phyloP scores from a whole-genome alignment of 2,797 vertebrate species.

The Darevskia nairensis region DNA sequence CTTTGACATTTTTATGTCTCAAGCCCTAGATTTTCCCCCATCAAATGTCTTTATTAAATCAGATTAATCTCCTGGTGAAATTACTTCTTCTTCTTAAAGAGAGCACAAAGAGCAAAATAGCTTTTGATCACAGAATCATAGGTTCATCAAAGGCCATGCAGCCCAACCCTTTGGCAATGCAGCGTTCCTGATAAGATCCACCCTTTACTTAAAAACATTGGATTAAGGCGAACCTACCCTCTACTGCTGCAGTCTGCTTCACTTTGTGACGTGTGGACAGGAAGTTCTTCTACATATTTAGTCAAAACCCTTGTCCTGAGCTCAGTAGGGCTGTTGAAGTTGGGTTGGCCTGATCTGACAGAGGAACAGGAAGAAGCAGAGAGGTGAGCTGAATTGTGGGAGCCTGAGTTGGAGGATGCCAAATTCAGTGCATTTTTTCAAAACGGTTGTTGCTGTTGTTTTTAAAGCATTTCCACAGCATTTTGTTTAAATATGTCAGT shows the following conservation, averaged over 20 bases:
- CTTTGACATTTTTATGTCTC: conserved; percentile 31
- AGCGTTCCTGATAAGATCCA: neutral
- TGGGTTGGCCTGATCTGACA: too few relatives aligned
- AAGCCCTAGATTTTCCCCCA: neutral
- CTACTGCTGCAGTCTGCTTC: neutral
- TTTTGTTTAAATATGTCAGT: too few relatives aligned
- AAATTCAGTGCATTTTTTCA: too few relatives aligned
- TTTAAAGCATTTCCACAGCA: too few relatives aligned
- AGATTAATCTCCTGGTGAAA: conserved; percentile 12
- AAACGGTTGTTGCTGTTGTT: too few relatives aligned
- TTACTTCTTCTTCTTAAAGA: conserved; percentile 21
- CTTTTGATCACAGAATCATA: neutral
- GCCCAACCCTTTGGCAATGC: neutral
- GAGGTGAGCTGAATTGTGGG: too few relatives aligned
- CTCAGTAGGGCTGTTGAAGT: too few relatives aligned
- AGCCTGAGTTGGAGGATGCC: too few relatives aligned
- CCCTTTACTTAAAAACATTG: neutral
- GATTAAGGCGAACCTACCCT: neutral
- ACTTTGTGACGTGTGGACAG: neutral
- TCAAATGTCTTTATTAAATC: conserved; percentile 26
- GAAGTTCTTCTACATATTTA: neutral
- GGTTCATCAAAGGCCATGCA: neutral
- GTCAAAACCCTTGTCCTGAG: neutral
- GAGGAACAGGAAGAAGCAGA: too few relatives aligned
- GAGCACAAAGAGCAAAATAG: neutral